Conservation (phyloP, 2,113 vertebrate genomes). For the Mohoua ochrocephala region DNA sequence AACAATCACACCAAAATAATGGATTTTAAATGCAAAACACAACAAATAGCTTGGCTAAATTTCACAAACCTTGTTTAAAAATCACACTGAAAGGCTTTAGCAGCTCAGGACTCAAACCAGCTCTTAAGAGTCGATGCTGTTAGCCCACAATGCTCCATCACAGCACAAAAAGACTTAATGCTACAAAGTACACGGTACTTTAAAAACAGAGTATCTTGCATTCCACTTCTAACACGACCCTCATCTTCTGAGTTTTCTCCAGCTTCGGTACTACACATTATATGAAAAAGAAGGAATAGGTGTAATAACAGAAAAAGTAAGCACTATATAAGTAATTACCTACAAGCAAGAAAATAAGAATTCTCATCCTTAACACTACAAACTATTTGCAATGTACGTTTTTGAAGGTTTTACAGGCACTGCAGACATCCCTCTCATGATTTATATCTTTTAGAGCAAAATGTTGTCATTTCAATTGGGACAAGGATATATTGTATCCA, state of each 20-base stretch:
- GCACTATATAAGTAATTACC: neutral
- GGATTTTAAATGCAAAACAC: neutral
- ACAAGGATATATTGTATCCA: neutral
- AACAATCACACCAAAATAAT: neutral
- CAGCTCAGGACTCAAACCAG: neutral
- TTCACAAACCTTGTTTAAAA: neutral
- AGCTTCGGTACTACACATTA: constrained; percentile 1
- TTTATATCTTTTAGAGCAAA: neutral
- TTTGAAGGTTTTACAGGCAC: neutral
- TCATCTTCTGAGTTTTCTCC: neutral
- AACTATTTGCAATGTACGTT: neutral
- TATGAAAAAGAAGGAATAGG: neutral
- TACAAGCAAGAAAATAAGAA: constrained; percentile 12
- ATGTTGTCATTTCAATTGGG: neutral
- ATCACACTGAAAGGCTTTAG: neutral
- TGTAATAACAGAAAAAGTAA: neutral
- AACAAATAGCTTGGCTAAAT: neutral
- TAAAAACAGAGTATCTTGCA: constrained; percentile 8
- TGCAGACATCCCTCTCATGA: neutral
- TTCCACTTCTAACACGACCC: neutral
- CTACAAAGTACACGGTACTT: neutral
- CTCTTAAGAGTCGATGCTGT: neutral
- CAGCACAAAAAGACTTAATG: neutral
- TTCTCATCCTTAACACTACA: neutral
- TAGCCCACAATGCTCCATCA: neutral